These are phyloP conservation scores for Scolanthus callimorphus DNA, from an alignment of 92 coral and sea anemone species.

Conservation along the genomic window DNA sequence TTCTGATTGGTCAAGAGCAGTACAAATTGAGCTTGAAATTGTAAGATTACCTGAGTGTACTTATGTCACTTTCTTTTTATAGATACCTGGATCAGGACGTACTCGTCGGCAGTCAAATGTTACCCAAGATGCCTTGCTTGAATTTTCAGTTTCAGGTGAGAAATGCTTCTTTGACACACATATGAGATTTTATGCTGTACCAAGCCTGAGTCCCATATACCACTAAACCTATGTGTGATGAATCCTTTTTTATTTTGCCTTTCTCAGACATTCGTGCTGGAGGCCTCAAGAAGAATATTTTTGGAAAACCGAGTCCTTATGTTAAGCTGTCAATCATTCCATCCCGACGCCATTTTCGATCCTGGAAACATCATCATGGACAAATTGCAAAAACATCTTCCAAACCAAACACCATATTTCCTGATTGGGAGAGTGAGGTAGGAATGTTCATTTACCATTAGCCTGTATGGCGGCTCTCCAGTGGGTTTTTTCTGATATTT, in stretches of 20 bases:
- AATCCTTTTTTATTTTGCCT: too few species aligned
- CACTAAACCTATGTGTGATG: too few species aligned
- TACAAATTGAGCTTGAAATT: too few species aligned
- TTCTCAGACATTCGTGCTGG: slow-evolving; percentile 69
- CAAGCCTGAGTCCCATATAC: too few species aligned
- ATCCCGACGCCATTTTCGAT: slow-evolving; percentile 77
- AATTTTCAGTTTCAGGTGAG: slow-evolving; percentile 77
- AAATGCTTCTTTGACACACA: too few species aligned
- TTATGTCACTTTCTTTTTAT: background rate
- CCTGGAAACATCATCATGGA: slow-evolving; percentile 98
- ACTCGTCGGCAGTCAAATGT: slow-evolving; percentile 45
- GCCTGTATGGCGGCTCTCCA: too few species aligned
- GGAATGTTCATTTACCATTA: too few species aligned
- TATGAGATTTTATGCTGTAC: background rate
- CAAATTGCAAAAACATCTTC: slow-evolving; percentile 94
- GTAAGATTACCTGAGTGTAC: background rate
- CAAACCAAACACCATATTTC: slow-evolving; percentile 77
- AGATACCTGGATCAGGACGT: slow-evolving; percentile 27
- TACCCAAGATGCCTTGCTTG: slow-evolving; percentile 57
- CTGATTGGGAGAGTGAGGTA: slow-evolving; percentile 93
- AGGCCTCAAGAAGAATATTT: slow-evolving; percentile 84
- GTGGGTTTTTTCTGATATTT: too few species aligned
- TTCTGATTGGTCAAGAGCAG: too few species aligned
- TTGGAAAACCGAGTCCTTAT: slow-evolving; percentile 98
- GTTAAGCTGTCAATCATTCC: slow-evolving; percentile 94